phyloP scores from a whole-genome alignment of 92 coral and sea anemone genomes.

The Epizoanthus stellaris region DNA sequence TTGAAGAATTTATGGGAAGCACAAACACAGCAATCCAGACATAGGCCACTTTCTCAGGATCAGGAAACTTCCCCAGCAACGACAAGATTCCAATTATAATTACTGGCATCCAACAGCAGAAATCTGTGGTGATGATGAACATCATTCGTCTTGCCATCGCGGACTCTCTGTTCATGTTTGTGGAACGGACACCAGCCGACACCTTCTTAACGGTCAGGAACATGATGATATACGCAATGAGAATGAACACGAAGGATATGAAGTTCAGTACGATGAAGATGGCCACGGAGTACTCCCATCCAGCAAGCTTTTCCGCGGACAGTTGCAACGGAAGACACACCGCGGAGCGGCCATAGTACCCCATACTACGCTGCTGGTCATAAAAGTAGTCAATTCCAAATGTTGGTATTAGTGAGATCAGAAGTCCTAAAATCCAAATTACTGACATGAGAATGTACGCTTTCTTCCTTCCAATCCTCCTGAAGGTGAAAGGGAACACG shows the following conservation, averaged over 20 bases:
- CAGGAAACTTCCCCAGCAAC: not conserved
- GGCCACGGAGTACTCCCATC: constrained; percentile 82
- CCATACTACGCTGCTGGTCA: constrained; percentile 61
- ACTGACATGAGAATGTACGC: constrained; percentile 13
- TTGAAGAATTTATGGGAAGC: constrained; percentile 40
- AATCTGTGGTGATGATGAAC: constrained; percentile 75
- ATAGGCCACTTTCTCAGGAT: constrained; percentile 10
- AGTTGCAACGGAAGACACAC: constrained; percentile 88
- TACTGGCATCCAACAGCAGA: constrained; percentile 64
- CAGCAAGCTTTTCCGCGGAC: constrained; percentile 71
- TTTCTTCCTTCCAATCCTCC: constrained; percentile 36
- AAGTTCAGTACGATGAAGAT: constrained; percentile 74
- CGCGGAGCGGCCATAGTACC: constrained; percentile 84
- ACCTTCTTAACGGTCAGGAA: constrained; percentile 65
- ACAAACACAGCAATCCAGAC: constrained; percentile 51
- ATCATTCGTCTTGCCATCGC: constrained; percentile 76
- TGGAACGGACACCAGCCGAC: constrained; percentile 73
- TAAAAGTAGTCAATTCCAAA: constrained; percentile 61
- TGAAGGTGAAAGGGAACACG: constrained; percentile 69
- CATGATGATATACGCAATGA: constrained; percentile 75
- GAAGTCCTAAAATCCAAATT: constrained; percentile 62
- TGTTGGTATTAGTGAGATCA: constrained; percentile 66
- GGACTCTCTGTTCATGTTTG: constrained; percentile 73
- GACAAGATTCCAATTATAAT: constrained; percentile 49
- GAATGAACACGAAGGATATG: constrained; percentile 73